Evolutionary conservation across 2,113 vertebrate genomes (phyloP), one percentile per base, ranked within the genome.

Genomic region (Hipposideros armiger): DNA sequence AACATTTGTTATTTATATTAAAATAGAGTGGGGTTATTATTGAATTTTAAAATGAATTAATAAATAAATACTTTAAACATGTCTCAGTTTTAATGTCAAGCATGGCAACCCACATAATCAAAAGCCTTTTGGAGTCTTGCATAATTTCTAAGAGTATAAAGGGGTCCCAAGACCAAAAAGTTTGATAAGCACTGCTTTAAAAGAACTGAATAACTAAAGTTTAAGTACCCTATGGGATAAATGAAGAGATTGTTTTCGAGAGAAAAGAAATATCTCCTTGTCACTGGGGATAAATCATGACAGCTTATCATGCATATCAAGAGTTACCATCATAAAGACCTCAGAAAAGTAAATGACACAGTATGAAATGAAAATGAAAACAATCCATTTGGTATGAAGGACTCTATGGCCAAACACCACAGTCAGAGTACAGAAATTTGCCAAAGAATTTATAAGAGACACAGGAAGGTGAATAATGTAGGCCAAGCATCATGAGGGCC

Each of bases 321-420:
- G 45, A 84, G 14, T 47, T 78, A 62, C 20, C 42, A 93, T 62
- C 36, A 80, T 83, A 8, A 78, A 74, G 42, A 93, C 15, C 24
- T 72, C 83, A 64, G 26, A 81, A 9, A 88, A 76, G n/a, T 40
- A 90, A 77, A 87, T n/a, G 89, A 73, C 47, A 50, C 7, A 54
- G 40, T 67, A 62, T 62, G 30, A 83, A 90, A 94, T 54, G 20
- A 93, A 96, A 82, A 67, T 90, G 5, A 40, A 91, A 95, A 73
- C 17, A 94, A 52, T 84, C 40, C 8, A 93, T 90, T 73, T 80
- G 10, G 11, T 91, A 74, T 82, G 28, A 92, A 70, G 16, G 87
- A 40, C 14, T 82, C 32, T 11, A 52, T 5, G 16, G 14, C 19
- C 19, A 87, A 50, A 42, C 4, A 62, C 40, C 94, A 13, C 7